Conservation (phyloP, 2,888 invertebrate genomes). For the Opisthograptis luteolata region DNA sequence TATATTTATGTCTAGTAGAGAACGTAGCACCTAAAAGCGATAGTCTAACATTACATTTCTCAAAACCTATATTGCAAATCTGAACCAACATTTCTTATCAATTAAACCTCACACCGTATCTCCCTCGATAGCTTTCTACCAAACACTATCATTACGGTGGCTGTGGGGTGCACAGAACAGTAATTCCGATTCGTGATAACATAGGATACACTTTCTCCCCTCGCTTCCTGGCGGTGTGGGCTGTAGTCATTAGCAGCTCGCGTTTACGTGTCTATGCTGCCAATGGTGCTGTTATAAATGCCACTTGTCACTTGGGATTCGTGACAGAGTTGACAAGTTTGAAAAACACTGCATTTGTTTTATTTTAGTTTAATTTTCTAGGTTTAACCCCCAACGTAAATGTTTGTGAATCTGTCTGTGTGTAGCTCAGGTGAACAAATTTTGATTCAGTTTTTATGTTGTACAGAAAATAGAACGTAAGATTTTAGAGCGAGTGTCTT, state of each 20-base stretch:
- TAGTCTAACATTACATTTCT: neutral
- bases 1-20: no score
- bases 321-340: no score
- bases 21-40: no score
- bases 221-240: constrained; percentile 28
- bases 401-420: no score
- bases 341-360: no score
- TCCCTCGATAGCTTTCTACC: constrained; percentile 57
- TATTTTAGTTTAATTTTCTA: no score
- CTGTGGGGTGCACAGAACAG: constrained; percentile 46
- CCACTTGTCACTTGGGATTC: constrained; percentile 1
- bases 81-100: constrained; percentile 3
- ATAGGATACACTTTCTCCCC: constrained; percentile 35
- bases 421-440: no score
- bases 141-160: constrained; percentile 57
- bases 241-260: constrained; percentile 15
- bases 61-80: neutral
- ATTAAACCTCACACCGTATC: constrained; percentile 16
- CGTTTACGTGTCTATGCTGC: constrained; percentile 31
- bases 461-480: no score
- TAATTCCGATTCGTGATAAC: constrained; percentile 57
- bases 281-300: constrained; percentile 4
- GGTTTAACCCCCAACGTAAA: no score
- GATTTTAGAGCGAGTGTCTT: no score
- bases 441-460: no score